A percentile compares a stretch with the other conserved stretches of the same genome.
phyloP scores from a whole-genome alignment of 2,797 vertebrate genomes.

The Pseudochirops cupreus region DNA sequence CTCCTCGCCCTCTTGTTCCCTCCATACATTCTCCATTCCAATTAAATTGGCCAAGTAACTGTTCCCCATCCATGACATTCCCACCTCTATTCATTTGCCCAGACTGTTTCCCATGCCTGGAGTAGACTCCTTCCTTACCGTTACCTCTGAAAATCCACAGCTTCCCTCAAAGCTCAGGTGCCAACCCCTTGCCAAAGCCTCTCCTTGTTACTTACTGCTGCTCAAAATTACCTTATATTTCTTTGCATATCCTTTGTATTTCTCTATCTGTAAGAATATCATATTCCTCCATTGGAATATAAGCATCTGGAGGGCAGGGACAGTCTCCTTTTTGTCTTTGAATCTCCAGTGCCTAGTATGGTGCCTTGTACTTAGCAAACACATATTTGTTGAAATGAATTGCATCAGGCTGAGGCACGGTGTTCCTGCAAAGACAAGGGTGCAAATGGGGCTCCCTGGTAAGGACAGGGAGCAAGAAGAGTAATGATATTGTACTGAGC shows the following conservation, averaged over 20 bases:
- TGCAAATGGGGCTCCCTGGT: constrained; percentile 1
- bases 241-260: neutral
- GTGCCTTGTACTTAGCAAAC: constrained; percentile 1
- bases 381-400: neutral
- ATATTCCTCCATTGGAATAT: neutral
- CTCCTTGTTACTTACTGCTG: neutral
- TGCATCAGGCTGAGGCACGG: constrained; percentile 6
- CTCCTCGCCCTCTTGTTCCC: neutral
- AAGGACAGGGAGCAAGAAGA: neutral
- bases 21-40: neutral
- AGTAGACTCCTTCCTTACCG: neutral
- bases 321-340: neutral
- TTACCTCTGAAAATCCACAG: neutral
- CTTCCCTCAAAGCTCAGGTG: neutral
- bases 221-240: constrained; percentile 19
- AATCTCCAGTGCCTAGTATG: neutral
- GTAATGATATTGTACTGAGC: neutral
- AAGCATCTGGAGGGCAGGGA: neutral
- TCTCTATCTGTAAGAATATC: neutral
- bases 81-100: neutral
- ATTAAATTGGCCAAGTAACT: neutral
- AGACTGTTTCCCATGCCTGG: neutral
- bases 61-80: neutral
- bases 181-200: neutral
- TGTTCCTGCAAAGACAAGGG: neutral